These are phyloP conservation scores for Calyptommatus sinebrachiatus DNA, from an alignment of 2,113 vertebrate species.

Conservation along the genomic window DNA sequence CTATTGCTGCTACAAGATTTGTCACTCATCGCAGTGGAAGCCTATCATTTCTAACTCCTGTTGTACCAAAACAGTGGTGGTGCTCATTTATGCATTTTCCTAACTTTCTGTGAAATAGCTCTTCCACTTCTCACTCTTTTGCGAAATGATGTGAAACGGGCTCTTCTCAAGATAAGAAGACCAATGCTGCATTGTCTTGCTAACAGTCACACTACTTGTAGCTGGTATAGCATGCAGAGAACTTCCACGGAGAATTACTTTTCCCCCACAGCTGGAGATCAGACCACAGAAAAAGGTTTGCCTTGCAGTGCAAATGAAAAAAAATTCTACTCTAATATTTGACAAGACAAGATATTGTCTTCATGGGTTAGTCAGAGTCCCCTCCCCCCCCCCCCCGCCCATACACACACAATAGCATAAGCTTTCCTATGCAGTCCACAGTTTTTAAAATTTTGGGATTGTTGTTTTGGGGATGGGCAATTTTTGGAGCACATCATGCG, in stretches of 20 bases:
- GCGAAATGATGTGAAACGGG: neutral
- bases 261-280: neutral
- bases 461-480: too few relatives aligned
- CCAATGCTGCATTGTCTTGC: neutral
- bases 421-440: too few relatives aligned
- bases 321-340: neutral
- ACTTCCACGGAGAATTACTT: neutral
- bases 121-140: neutral
- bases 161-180: neutral
- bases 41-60: fast-evolving
- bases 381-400: too few relatives aligned
- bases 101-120: neutral
- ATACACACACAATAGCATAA: too few relatives aligned
- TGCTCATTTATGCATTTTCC: neutral
- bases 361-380: too few relatives aligned
- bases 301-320: too few relatives aligned
- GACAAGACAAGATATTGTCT: too few relatives aligned
- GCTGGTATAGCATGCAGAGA: neutral
- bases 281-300: neutral
- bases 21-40: neutral
- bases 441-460: too few relatives aligned
- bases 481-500: too few relatives aligned
- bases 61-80: neutral
- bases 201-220: neutral
- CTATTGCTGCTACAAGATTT: neutral